A percentile compares a stretch with the other conserved stretches of the same genome.
These are phyloP conservation scores for Gallinago jamesoni DNA, from an alignment of 2,113 vertebrate genomes.

Conservation along the genomic window DNA sequence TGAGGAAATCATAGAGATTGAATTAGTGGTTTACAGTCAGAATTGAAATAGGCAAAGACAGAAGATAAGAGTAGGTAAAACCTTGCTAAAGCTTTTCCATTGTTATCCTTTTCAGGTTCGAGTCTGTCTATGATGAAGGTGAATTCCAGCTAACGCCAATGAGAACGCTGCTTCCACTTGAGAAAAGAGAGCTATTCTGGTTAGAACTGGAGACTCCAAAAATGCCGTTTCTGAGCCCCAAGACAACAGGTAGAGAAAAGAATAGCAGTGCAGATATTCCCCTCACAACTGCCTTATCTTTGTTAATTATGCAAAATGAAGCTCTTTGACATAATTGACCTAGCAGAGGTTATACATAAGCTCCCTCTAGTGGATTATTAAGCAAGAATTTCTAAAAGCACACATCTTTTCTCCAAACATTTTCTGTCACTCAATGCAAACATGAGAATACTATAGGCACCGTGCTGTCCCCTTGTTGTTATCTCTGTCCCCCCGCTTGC, in stretches of 20 bases:
- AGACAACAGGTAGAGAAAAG: not conserved
- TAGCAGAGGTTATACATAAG: constrained; percentile 49
- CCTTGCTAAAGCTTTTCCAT: not conserved
- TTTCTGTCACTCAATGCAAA: not conserved
- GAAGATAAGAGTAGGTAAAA: not conserved
- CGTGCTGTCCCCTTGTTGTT: not conserved
- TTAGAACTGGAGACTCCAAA: not conserved
- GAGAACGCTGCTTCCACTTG: not conserved
- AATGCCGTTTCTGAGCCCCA: not conserved
- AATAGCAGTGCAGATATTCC: not conserved
- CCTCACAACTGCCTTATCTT: not conserved
- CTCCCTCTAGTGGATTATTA: constrained; percentile 63
- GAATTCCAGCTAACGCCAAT: not conserved
- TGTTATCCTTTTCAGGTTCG: not conserved
- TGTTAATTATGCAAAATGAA: not conserved
- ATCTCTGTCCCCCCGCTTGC: not conserved
- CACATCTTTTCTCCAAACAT: not conserved
- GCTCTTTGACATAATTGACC: constrained; percentile 10
- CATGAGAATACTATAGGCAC: not conserved
- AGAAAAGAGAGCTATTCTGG: not conserved
- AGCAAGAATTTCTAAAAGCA: not conserved
- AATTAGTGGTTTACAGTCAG: not conserved
- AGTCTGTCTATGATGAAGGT: not conserved
- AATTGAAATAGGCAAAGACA: not conserved
- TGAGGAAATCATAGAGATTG: not conserved